Percentiles rank a stretch among this genome's conserved stretches.
These are phyloP conservation scores for Henicopernis longicauda DNA, from an alignment of 2,113 vertebrate genomes.

Conservation along the genomic window DNA sequence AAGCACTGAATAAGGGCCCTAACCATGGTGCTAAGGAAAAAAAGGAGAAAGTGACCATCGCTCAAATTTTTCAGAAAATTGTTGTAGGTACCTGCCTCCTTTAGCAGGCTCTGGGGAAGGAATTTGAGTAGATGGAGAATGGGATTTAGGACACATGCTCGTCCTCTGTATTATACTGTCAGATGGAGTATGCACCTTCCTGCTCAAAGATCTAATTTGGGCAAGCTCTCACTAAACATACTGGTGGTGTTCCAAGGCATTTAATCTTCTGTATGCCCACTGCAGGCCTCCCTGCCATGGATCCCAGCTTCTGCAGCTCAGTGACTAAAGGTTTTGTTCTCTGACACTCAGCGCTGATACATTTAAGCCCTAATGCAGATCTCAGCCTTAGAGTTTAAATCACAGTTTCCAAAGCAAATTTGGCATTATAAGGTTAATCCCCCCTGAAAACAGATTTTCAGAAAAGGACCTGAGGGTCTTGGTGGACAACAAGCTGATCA, in stretches of 20 bases:
- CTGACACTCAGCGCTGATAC: neutral
- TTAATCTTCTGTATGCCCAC: neutral
- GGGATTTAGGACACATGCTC: neutral
- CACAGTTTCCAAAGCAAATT: neutral
- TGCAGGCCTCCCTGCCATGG: neutral
- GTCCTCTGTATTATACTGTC: neutral
- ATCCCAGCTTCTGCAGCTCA: neutral
- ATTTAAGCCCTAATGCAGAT: neutral
- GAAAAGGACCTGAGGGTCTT: neutral
- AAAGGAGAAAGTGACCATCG: neutral
- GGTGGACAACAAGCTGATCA: neutral
- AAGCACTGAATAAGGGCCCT: neutral
- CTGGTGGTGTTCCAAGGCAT: neutral
- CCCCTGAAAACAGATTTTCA: neutral
- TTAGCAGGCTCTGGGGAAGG: neutral
- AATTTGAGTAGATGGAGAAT: neutral
- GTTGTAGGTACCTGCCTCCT: neutral
- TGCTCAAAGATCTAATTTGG: neutral
- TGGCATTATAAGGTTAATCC: neutral
- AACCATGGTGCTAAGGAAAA: neutral
- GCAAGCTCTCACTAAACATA: fast-evolving
- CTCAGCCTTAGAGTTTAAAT: neutral
- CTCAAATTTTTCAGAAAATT: neutral
- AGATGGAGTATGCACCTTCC: neutral
- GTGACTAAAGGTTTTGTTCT: neutral